Base-by-base conservation (phyloP, 2,797 vertebrate species). In the Heterohyrax brucei region DNA sequence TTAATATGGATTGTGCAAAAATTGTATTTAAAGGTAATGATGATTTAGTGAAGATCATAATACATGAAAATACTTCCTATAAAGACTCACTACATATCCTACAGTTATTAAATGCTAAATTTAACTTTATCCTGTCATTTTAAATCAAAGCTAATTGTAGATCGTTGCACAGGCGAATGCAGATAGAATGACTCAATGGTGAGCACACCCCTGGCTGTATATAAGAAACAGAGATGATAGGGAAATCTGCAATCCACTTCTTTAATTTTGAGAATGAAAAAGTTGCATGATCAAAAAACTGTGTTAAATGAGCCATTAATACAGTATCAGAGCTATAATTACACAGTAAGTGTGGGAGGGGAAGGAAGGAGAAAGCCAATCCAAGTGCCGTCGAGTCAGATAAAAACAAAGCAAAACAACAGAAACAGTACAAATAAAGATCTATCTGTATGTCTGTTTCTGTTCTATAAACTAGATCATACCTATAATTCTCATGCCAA, bases 251-350 rank as follows among this genome's bases (percentile, higher is more conserved):
- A 7, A 44, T 16, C 9, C 7, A 26, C 1, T 59, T 87, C 10
- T 2, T 80, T 80, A 84, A 79, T 77, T 95, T 82, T 89, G 77
- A 87, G 44, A 92, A 84, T 81, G 62, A 50, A 81, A 73, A 89
- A 7, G 14, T 22, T 1, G 0, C 33, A 7, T 48, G 1, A 16
- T 56, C 24, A 10, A 87, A 39, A 84, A 10, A 90, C 30, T 39
- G 48, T 26, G 66, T 30, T 75, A 8, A 30, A 30, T 76, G 4
- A n/a, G 0, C 5, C 72, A 16, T 83, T 26, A 59, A 3, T 56
- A 7, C 66, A 50, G 68, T 50, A 39, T 4, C 33, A 50, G 12
- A 64, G 22, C 1, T 33, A 18, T 77, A 70, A 72, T 66, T 83
- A 39, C 39, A 39, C 39, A 39, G 39, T 39, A 39, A 39, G 39